Base-by-base conservation (phyloP, 1,140 invertebrate genomes). In the Hyphantria cunea region DNA sequence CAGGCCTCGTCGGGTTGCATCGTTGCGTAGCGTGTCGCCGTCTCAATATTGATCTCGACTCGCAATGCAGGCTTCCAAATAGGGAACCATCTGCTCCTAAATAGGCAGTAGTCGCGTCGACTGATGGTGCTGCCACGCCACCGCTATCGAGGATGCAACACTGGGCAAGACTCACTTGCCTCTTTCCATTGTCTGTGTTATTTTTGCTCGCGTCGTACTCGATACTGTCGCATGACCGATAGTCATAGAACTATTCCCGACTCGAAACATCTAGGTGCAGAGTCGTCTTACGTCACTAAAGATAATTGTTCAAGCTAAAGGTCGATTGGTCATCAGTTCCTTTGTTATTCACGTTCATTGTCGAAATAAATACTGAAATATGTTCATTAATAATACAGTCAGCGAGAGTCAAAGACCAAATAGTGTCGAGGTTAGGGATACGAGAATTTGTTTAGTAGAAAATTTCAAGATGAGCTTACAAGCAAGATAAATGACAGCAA, bases 11-110 rank as follows among this genome's bases (percentile, higher is more conserved):
- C 17, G 17, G 17, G 76, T 58, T 66, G 74, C 74, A 70, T 66
- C 75, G 72, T 67, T 70, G 75, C 72, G 51, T 62, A 70, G 44
- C 39, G 75, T 70, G 53, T 62, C 72, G 44, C 33, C 56, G 33
- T 60, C 60, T 72, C 74, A 82, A 86, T 86, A 82, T 83, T 72
- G 81, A 89, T 83, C 82, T 65, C 79, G 73, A 78, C 82, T 86
- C 74, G 84, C 78, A 82, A 66, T 80, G 78, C 85, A 88, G 84
- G 81, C 73, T 90, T 88, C 87, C 87, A 83, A 90, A 90, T 90
- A 90, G 80, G 87, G 85, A 74, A 73, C 37, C 68, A 64, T 61
- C 67, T 56, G 65, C 68, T 85, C 82, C 87, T 71, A 90, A 90
- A 88, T 90, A 88, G 87, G 87, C 76, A 88, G 68, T 73, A 74